Evolutionary conservation across 2,797 vertebrate species (phyloP).

Genomic region (Sebastes goodei): DNA sequence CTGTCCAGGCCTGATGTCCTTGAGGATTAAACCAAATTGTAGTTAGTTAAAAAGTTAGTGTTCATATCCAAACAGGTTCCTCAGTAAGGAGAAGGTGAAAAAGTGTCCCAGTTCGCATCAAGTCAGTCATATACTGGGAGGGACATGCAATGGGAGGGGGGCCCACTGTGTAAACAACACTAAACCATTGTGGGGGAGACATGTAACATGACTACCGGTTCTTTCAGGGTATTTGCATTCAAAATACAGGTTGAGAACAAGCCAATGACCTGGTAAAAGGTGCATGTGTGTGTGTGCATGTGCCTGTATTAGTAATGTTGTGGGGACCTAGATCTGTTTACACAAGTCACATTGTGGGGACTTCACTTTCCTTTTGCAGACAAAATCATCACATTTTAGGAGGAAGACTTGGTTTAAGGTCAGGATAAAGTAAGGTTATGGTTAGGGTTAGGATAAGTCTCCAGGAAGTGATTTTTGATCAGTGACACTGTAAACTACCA

Average conservation of each 20-base stretch:
- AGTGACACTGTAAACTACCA: not conserved
- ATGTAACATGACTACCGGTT: not conserved
- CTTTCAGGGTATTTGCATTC: not conserved
- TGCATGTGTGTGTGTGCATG: too few relatives aligned
- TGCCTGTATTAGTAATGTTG: too few relatives aligned
- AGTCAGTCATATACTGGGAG: slow-evolving; percentile 23
- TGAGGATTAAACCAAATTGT: not conserved
- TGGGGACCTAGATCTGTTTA: too few relatives aligned
- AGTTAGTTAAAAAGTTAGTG: not conserved
- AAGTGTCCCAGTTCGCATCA: not conserved
- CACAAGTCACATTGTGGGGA: too few relatives aligned
- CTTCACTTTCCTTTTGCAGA: too few relatives aligned
- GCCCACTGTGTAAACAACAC: slow-evolving; percentile 53
- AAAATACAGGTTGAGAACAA: slow-evolving; percentile 18
- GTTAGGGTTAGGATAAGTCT: too few relatives aligned
- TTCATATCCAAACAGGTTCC: not conserved
- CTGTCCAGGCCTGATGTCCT: not conserved
- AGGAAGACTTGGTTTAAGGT: too few relatives aligned
- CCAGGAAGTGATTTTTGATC: not conserved
- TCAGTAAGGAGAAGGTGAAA: not conserved
- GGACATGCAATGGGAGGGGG: slow-evolving; percentile 15
- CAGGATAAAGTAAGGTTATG: fast-evolving
- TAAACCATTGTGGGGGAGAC: slow-evolving; percentile 14
- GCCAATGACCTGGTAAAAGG: not conserved
- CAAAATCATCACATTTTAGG: too few relatives aligned